Evolutionary conservation across 2,888 invertebrate genomes (phyloP).

Genomic region (Drosophila kanekoi): DNA sequence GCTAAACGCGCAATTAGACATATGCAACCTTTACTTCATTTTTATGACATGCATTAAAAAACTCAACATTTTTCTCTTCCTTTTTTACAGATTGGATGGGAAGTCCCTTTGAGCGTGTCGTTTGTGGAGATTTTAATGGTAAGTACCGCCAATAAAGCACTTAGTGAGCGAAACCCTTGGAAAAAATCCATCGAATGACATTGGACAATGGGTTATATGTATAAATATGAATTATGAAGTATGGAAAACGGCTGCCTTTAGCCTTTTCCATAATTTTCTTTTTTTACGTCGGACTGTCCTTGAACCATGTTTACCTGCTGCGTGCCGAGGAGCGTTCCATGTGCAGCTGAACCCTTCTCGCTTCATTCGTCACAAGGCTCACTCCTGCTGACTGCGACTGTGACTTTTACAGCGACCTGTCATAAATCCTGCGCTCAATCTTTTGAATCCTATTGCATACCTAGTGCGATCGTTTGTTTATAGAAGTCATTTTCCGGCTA

Average conservation of each 20-base stretch:
- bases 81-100: constrained; percentile 94
- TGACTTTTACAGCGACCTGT: constrained; percentile 50
- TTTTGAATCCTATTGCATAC: constrained; percentile 9
- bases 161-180: constrained; percentile 46
- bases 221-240: constrained; percentile 62
- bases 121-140: constrained; percentile 97
- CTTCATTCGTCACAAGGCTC: constrained; percentile 57
- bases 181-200: constrained; percentile 60
- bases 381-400: constrained; percentile 53
- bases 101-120: constrained; percentile 96
- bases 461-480: constrained; percentile 49
- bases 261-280: constrained; percentile 28
- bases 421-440: constrained; percentile 56
- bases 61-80: constrained; percentile 31
- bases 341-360: constrained; percentile 62
- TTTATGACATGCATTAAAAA: constrained; percentile 23
- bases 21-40: constrained; percentile 23
- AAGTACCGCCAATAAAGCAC: constrained; percentile 85
- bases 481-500: constrained; percentile 47
- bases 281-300: constrained; percentile 65
- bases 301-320: constrained; percentile 64
- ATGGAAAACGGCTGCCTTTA: constrained; percentile 5
- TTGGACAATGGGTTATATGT: constrained; percentile 72
- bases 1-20: constrained; percentile 38
- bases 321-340: background rate